Percentiles rank a stretch among this genome's conserved stretches.
These are phyloP conservation scores for Xestia xanthographa DNA, from an alignment of 2,888 invertebrate species.

Conservation along the genomic window DNA sequence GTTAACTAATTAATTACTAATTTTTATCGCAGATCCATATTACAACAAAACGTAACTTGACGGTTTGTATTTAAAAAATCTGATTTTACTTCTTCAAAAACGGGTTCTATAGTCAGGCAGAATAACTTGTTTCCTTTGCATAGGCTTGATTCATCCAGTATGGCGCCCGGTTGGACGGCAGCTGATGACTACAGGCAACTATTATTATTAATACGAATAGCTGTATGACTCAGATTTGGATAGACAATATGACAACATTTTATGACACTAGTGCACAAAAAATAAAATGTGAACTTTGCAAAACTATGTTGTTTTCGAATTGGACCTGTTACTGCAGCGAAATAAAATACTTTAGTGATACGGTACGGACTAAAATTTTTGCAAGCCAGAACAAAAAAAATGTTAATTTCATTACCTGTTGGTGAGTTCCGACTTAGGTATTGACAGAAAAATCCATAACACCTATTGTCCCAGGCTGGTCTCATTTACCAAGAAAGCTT, in stretches of 20 bases:
- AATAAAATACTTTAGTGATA: neutral
- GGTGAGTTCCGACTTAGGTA: neutral
- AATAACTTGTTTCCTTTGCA: constrained; percentile 65
- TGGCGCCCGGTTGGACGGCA: constrained; percentile 53
- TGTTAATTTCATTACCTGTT: neutral
- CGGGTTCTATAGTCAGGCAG: constrained; percentile 57
- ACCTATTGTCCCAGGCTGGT: neutral
- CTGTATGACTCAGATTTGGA: constrained; percentile 29
- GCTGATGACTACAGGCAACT: constrained; percentile 46
- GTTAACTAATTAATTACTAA: neutral
- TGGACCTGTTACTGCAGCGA: neutral
- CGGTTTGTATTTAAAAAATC: constrained; percentile 28
- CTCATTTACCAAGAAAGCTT: neutral
- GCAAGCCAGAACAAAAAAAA: neutral
- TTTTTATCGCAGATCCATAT: neutral
- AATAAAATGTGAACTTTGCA: neutral
- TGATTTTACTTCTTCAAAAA: constrained; percentile 23
- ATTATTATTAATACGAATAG: constrained; percentile 26
- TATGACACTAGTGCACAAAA: constrained; percentile 1
- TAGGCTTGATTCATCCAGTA: constrained; percentile 56
- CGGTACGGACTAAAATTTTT: neutral
- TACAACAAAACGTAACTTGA: neutral
- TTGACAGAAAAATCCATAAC: too few relatives aligned
- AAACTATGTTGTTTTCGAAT: neutral
- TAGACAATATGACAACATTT: constrained; percentile 18